phyloP scores from a whole-genome alignment of 2,888 invertebrate species.

The Thelaira solivaga region DNA sequence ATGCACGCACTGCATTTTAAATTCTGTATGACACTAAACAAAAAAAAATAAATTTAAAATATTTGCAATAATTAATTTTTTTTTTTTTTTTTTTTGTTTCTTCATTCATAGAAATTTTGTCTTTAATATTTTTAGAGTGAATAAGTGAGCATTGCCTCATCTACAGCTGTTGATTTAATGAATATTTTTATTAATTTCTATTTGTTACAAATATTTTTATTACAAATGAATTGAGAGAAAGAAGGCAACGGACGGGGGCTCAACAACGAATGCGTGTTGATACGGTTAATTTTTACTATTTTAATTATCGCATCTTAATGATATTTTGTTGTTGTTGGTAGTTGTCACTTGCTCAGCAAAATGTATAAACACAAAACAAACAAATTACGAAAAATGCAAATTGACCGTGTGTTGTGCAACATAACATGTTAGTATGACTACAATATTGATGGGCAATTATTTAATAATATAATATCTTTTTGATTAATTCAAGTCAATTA shows the following conservation, averaged over 20 bases:
- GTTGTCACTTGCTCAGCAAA: slow-evolving; percentile 47
- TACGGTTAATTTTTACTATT: neutral
- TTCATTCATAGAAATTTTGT: slow-evolving; percentile 41
- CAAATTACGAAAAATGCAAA: neutral
- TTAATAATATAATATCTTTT: too few relatives aligned
- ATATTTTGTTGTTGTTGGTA: too few relatives aligned
- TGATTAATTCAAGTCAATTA: too few relatives aligned
- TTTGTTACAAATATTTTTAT: slow-evolving; percentile 53
- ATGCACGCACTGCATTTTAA: slow-evolving; percentile 16
- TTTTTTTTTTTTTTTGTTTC: neutral
- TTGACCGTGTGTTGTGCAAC: too few relatives aligned
- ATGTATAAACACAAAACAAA: neutral
- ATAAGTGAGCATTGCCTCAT: slow-evolving; percentile 53
- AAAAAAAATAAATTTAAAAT: slow-evolving; percentile 14
- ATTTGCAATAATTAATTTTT: slow-evolving; percentile 34
- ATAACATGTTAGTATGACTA: too few relatives aligned
- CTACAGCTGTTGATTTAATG: slow-evolving; percentile 54
- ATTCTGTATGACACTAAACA: neutral
- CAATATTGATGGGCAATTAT: too few relatives aligned
- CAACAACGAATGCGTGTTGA: neutral
- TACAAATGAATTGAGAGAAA: slow-evolving; percentile 23
- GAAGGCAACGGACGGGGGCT: neutral
- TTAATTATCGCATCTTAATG: slow-evolving; percentile 1
- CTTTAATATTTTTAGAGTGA: slow-evolving; percentile 37
- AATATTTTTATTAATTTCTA: slow-evolving; percentile 55